These are phyloP conservation scores for Syngnathus rostellatus DNA, from an alignment of 2,797 vertebrate species.

Conservation along the genomic window DNA sequence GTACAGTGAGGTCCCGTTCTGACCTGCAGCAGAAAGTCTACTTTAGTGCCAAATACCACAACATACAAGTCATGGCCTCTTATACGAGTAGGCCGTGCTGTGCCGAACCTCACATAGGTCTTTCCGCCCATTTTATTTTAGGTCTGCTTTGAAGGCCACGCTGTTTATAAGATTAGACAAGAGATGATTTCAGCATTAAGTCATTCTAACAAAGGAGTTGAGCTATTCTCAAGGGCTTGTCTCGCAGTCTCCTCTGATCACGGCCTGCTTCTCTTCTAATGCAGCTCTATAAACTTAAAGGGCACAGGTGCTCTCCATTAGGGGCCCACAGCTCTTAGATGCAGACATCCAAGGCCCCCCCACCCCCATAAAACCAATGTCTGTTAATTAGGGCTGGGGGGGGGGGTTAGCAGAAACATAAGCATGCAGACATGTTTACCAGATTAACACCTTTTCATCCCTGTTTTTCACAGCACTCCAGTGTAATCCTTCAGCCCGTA, in stretches of 20 bases:
- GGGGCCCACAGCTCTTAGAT: slow-evolving; percentile 46
- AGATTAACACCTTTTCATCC: slow-evolving; percentile 30
- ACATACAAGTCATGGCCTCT: neutral
- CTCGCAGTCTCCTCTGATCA: slow-evolving; percentile 34
- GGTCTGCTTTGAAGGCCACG: neutral
- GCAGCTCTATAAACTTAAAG: slow-evolving; percentile 55
- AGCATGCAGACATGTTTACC: slow-evolving; percentile 11
- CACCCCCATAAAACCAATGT: slow-evolving; percentile 20
- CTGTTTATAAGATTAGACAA: slow-evolving; percentile 10
- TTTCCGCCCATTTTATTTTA: neutral
- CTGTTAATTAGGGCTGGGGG: slow-evolving; percentile 9
- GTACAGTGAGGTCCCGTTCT: slow-evolving; percentile 40
- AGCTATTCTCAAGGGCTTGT: slow-evolving; percentile 28
- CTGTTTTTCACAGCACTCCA: slow-evolving; percentile 21
- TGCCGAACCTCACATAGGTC: neutral
- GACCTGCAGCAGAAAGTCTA: slow-evolving; percentile 35
- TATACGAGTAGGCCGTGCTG: neutral
- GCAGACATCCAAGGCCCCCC: slow-evolving; percentile 30
- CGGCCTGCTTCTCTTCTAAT: slow-evolving; percentile 46
- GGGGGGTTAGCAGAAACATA: neutral
- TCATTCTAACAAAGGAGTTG: slow-evolving; percentile 27
- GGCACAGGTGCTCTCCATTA: slow-evolving; percentile 59
- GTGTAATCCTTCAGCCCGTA: slow-evolving; percentile 12
- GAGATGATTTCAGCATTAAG: slow-evolving; percentile 28
- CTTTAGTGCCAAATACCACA: slow-evolving; percentile 15